phyloP scores from a whole-genome alignment of 2,797 vertebrate species.

The Thaleichthys pacificus region DNA sequence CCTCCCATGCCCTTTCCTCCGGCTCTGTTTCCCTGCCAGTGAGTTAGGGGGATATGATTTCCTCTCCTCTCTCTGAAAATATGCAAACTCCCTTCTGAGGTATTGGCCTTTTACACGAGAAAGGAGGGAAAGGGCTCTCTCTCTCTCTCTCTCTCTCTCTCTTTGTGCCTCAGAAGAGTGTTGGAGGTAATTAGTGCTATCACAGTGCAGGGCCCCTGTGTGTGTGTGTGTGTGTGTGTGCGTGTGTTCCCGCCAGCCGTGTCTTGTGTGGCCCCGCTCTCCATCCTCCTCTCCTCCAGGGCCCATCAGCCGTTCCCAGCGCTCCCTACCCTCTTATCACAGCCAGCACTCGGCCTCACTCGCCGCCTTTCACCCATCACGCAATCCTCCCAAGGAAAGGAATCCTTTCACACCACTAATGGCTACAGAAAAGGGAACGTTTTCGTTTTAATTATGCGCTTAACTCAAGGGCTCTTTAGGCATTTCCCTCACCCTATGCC shows the following conservation, averaged over 20 bases:
- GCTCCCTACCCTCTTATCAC: slow-evolving; percentile 59
- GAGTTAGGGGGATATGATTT: slow-evolving; percentile 50
- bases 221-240: slow-evolving; percentile 18
- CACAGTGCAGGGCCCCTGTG: slow-evolving; percentile 39
- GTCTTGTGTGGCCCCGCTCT: slow-evolving; percentile 32
- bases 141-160: slow-evolving; percentile 45
- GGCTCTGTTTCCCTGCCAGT: slow-evolving; percentile 46
- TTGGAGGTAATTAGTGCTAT: slow-evolving; percentile 67
- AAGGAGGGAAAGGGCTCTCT: slow-evolving; percentile 45
- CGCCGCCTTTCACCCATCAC: slow-evolving; percentile 52
- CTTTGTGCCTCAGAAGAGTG: slow-evolving; percentile 58
- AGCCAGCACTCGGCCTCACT: slow-evolving; percentile 51
- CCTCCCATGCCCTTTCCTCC: slow-evolving; percentile 39
- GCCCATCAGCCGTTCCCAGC: slow-evolving; percentile 55
- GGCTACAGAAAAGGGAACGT: slow-evolving; percentile 73
- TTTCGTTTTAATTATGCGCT: slow-evolving; percentile 78
- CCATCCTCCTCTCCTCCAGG: slow-evolving; percentile 9
- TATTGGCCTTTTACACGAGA: slow-evolving; percentile 62
- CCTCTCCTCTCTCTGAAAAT: slow-evolving; percentile 46
- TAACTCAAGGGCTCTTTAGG: slow-evolving; percentile 67
- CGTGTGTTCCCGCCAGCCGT: slow-evolving; percentile 10
- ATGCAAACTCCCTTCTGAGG: slow-evolving; percentile 54
- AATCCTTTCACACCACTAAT: slow-evolving; percentile 74
- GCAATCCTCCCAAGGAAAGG: slow-evolving; percentile 68
- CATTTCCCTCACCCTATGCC: slow-evolving; percentile 55